Evolutionary conservation across 2,888 invertebrate genomes (phyloP), one percentile per base, ranked within the genome.

Genomic region (Drosophila barbarae): DNA sequence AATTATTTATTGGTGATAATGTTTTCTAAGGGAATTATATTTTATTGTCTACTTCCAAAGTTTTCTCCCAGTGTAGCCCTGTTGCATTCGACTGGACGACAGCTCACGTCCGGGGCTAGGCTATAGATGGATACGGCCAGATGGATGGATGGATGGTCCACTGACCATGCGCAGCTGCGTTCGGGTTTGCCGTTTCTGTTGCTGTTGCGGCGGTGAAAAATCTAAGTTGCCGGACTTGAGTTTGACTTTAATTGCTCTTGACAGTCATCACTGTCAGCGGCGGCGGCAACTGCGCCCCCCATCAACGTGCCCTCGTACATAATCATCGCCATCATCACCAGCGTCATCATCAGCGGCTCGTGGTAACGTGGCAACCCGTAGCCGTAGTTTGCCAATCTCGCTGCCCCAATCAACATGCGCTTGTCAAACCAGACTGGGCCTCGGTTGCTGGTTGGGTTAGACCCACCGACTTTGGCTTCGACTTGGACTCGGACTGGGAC

Each of bases 161-260:
- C 57, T 69, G 76, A 72, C 73, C 73, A 73, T 74, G 73, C 79
- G 68, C 83, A 80, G 82, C 80, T 82, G 83, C 57, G 69, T 69
- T 59, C 39, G 46, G 7, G 2, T 13, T 30, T 7, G 15, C 26
- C 12, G 5, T 42, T 26, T 18, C 38, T 10, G 5, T 38, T 36
- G 23, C 23, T 18, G 8, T 41, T 42, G 38, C 65, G 79, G 69
- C 84, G 82, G 85, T 76, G 74, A 80, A 84, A 81, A 84, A 81
- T 81, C 80, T 82, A 81, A 81, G 80, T 70, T 57, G 69, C 69
- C 72, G 65, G 83, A 84, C 80, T 84, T 65, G 72, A 85, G 86
- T 87, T 86, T 84, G 87, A 81, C 84, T 87, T 87, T 87, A 87
- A 87, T 87, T 87, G 84, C 87, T 87, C 85, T 85, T 86, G 87